Evolutionary conservation across 1,140 invertebrate species (phyloP).

Genomic region (Diprion similis): DNA sequence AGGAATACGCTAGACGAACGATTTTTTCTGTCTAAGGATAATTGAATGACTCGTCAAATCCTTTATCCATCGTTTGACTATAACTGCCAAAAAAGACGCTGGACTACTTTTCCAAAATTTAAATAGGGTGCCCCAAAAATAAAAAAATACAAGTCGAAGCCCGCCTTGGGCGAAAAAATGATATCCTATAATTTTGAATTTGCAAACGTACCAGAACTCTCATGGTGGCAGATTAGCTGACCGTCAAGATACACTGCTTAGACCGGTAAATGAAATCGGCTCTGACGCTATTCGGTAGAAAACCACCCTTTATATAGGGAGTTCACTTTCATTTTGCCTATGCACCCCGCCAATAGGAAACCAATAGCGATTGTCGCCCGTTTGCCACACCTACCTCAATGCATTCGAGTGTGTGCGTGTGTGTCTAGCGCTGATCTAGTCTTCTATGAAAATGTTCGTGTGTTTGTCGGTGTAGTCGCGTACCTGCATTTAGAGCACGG

Average conservation of each 20-base stretch:
- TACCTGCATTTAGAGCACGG: too few species aligned
- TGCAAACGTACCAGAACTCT: slow-evolving; percentile 53
- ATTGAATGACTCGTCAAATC: too few species aligned
- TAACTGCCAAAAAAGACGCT: too few species aligned
- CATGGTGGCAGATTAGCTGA: slow-evolving; percentile 50
- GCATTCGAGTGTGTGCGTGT: not conserved
- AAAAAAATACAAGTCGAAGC: too few species aligned
- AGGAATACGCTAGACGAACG: too few species aligned
- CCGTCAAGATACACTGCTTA: slow-evolving; percentile 32
- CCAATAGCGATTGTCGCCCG: slow-evolving; percentile 46
- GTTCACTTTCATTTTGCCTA: slow-evolving; percentile 60
- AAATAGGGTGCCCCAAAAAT: too few species aligned
- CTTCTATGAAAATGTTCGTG: not conserved
- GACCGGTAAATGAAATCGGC: slow-evolving; percentile 44
- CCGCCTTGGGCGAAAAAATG: too few species aligned
- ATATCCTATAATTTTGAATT: too few species aligned
- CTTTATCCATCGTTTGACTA: too few species aligned
- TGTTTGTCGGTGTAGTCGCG: slow-evolving; percentile 12
- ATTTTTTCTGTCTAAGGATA: too few species aligned
- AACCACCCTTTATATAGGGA: slow-evolving; percentile 63
- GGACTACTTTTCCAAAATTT: too few species aligned
- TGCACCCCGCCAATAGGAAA: slow-evolving; percentile 51
- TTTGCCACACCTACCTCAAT: slow-evolving; percentile 57
- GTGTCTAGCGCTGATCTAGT: not conserved
- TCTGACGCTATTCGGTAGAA: slow-evolving; percentile 45